Percentiles rank a stretch among this genome's conserved stretches.
phyloP scores from a whole-genome alignment of 1,140 invertebrate species.

The Vanessa tameamea region DNA sequence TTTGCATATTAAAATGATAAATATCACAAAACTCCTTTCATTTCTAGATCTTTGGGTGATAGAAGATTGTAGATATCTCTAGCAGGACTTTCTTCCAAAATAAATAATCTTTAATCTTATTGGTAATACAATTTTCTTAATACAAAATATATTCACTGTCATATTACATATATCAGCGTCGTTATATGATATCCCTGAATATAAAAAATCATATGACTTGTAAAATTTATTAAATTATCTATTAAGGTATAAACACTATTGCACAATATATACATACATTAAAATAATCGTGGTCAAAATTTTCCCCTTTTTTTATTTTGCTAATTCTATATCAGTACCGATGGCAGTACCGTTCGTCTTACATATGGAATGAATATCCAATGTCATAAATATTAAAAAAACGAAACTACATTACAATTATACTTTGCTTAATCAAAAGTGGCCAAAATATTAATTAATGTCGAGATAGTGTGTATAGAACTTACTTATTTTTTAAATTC shows the following conservation, averaged over 20 bases:
- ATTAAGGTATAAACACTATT: too few species aligned
- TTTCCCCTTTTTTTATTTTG: too few species aligned
- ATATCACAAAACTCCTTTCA: slow-evolving; percentile 16
- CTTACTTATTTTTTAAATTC: background rate
- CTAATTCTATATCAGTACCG: too few species aligned
- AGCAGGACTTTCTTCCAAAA: slow-evolving; percentile 16
- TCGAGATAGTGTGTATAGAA: background rate
- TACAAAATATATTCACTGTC: background rate
- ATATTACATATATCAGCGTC: background rate
- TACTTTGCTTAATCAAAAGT: too few species aligned
- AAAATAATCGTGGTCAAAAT: background rate
- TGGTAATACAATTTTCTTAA: background rate
- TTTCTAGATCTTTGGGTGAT: slow-evolving; percentile 27
- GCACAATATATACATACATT: too few species aligned
- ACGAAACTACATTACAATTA: too few species aligned
- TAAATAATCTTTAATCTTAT: slow-evolving; percentile 13
- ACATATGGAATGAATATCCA: too few species aligned
- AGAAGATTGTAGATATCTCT: slow-evolving; percentile 9
- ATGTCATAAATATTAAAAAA: too few species aligned
- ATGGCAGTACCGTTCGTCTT: too few species aligned
- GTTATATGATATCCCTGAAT: background rate
- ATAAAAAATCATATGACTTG: background rate
- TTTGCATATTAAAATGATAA: background rate
- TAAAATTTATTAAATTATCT: background rate
- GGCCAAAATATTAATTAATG: background rate